phyloP scores from a whole-genome alignment of 2,113 vertebrate genomes.

The Megaleporinus macrocephalus region DNA sequence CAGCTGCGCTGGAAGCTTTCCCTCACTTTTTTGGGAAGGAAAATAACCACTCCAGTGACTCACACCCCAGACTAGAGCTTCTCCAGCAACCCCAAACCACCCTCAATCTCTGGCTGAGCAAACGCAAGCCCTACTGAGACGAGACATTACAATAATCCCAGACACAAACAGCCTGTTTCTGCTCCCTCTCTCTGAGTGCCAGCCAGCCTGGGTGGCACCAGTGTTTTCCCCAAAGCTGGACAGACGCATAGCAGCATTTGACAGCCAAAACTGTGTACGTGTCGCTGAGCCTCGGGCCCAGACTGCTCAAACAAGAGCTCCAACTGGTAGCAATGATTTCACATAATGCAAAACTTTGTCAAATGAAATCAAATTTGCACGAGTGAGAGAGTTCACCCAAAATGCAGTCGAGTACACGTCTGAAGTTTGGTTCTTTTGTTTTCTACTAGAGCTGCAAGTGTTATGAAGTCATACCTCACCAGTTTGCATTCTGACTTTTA shows the following conservation, averaged over 20 bases:
- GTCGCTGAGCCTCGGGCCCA: too few relatives aligned
- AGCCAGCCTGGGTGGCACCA: neutral
- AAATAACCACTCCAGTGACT: neutral
- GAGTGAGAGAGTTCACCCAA: too few relatives aligned
- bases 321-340: too few relatives aligned
- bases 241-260: neutral
- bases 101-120: slow-evolving; percentile 21
- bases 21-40: neutral
- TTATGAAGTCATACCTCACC: too few relatives aligned
- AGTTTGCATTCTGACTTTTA: too few relatives aligned
- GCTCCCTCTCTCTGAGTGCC: slow-evolving; percentile 9
- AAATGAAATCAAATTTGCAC: too few relatives aligned
- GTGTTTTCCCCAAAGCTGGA: neutral
- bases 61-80: neutral
- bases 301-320: too few relatives aligned
- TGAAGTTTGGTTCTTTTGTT: too few relatives aligned
- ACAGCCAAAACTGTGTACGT: too few relatives aligned
- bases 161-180: slow-evolving; percentile 47
- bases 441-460: too few relatives aligned
- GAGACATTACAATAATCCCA: slow-evolving; percentile 47
- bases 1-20: slow-evolving; percentile 6
- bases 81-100: neutral
- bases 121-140: slow-evolving; percentile 38
- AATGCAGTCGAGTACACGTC: too few relatives aligned
- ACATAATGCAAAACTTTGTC: too few relatives aligned